Conservation (phyloP, 2,888 invertebrate species). For the Cacoxenus indagator region DNA sequence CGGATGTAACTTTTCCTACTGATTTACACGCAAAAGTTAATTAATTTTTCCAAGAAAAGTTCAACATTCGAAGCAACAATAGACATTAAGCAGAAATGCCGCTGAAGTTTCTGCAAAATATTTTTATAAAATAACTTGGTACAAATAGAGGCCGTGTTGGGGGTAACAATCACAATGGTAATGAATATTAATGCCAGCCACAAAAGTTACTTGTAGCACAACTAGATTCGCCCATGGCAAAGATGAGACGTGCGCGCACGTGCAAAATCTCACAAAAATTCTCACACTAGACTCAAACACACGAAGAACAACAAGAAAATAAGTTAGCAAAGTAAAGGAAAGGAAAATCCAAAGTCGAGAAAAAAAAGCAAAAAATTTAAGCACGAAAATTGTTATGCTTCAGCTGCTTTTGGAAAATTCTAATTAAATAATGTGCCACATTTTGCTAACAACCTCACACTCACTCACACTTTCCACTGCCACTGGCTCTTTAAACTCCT, state of each 20-base stretch:
- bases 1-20: not conserved
- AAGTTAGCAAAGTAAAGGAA: not conserved
- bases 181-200: slow-evolving; percentile 24
- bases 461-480: not conserved
- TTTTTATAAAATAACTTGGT: slow-evolving; percentile 43
- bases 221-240: slow-evolving; percentile 44
- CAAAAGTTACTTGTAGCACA: slow-evolving; percentile 48
- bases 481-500: not conserved
- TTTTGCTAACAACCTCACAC: not conserved
- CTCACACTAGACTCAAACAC: slow-evolving; percentile 41
- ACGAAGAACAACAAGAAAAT: not conserved
- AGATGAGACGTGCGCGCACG: slow-evolving; percentile 40
- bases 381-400: slow-evolving; percentile 44
- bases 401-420: slow-evolving; percentile 52
- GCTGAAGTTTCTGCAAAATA: not conserved
- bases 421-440: slow-evolving; percentile 55
- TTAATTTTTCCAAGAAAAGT: not conserved
- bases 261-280: slow-evolving; percentile 55
- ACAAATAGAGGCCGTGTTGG: slow-evolving; percentile 41
- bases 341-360: not conserved
- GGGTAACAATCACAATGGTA: not conserved
- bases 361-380: not conserved
- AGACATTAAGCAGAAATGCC: not conserved
- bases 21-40: not conserved
- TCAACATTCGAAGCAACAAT: not conserved